Evolutionary conservation across 30 jellyfish, hydroid and myxozoan genomes (phyloP).

Genomic region (Aurelia aurita): DNA sequence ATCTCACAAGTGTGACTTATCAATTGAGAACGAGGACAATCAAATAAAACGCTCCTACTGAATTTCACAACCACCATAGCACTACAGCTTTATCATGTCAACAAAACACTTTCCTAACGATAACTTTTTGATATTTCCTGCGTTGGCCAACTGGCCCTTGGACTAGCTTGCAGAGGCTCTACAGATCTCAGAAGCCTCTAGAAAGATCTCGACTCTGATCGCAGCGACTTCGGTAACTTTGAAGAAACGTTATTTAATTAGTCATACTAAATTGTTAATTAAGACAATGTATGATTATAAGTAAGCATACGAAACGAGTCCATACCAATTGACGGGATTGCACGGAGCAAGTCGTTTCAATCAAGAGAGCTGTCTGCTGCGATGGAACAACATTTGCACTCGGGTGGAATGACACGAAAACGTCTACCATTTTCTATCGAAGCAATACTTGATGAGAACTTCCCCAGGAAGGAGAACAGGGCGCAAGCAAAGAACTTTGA

Average conservation of each 20-base stretch:
- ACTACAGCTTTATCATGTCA: conserved; percentile 40
- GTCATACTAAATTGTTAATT: too few relatives aligned
- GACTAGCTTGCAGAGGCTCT: background rate
- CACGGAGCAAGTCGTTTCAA: background rate
- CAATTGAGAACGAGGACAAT: conserved; percentile 50
- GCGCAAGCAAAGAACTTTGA: background rate
- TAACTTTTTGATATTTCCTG: conserved; percentile 6
- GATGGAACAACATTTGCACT: background rate
- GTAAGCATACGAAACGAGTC: too few relatives aligned
- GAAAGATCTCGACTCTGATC: too few relatives aligned
- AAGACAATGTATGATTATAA: too few relatives aligned
- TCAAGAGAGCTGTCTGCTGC: too few relatives aligned
- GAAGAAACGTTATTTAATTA: too few relatives aligned
- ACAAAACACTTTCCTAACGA: conserved; percentile 26
- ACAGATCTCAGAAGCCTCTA: too few relatives aligned
- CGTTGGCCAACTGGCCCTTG: background rate
- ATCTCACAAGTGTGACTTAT: conserved; percentile 59
- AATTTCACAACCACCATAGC: conserved; percentile 1
- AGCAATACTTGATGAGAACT: conserved; percentile 54
- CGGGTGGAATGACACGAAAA: background rate
- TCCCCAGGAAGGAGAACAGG: conserved; percentile 3
- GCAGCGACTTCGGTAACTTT: too few relatives aligned
- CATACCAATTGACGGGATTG: too few relatives aligned
- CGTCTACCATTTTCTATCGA: conserved; percentile 52
- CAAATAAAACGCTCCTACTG: conserved; percentile 19